phyloP scores from a whole-genome alignment of 2,113 vertebrate genomes.

The Aleadryas rufinucha region DNA sequence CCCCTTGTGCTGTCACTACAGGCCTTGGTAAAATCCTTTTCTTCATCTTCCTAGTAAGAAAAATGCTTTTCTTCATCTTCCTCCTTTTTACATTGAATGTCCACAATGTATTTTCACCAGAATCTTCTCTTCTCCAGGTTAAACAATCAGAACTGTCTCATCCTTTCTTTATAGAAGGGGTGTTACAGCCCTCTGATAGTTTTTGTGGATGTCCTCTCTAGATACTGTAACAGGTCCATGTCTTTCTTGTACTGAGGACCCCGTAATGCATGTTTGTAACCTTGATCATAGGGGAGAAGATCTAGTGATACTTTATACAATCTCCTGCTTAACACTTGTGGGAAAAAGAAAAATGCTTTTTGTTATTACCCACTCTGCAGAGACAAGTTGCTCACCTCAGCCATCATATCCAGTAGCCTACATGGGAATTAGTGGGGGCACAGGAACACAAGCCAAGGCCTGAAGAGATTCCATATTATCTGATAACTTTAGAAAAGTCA shows the following conservation, averaged over 20 bases:
- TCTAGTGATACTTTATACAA: neutral
- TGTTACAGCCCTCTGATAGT: neutral
- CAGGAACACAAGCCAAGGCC: neutral
- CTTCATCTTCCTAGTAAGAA: neutral
- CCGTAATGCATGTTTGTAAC: neutral
- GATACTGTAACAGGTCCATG: neutral
- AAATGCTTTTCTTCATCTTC: neutral
- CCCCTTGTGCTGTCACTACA: neutral
- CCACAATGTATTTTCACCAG: rapidly evolving
- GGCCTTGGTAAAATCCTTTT: neutral
- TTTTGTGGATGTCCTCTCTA: neutral
- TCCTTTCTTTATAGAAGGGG: neutral
- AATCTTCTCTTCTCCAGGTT: neutral
- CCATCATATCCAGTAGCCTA: neutral
- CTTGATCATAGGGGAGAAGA: neutral
- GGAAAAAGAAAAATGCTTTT: neutral
- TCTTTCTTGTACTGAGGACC: neutral
- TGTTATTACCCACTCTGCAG: neutral
- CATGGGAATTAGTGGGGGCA: neutral
- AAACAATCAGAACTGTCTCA: neutral
- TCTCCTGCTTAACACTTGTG: neutral
- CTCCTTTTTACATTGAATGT: neutral
- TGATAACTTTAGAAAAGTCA: neutral
- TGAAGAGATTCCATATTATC: neutral
- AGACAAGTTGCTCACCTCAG: neutral